Percentiles rank a stretch among this genome's conserved stretches.
These are phyloP conservation scores for Myotis pilosus DNA, from an alignment of 2,797 vertebrate genomes.

Conservation along the genomic window DNA sequence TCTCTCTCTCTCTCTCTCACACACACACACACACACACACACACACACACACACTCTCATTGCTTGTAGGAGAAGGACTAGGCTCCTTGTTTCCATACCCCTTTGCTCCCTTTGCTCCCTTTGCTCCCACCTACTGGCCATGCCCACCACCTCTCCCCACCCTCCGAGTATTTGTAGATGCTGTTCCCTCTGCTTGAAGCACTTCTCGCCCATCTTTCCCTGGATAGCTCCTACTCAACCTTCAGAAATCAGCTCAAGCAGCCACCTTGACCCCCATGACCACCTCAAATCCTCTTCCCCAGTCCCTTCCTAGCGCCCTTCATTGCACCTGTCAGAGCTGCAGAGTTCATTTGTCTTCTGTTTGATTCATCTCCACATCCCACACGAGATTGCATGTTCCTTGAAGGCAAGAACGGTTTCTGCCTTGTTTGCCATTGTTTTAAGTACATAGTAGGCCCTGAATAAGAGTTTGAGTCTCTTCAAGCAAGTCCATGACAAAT, in stretches of 20 bases:
- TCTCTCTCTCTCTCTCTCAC: no score
- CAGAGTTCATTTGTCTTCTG: background rate
- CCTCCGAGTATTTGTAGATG: background rate
- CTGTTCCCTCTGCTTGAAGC: background rate
- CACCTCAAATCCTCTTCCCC: background rate
- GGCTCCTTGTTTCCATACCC: background rate
- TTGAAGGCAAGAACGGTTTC: conserved; percentile 34
- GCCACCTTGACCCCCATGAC: background rate
- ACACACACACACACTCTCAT: background rate
- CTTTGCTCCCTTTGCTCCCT: background rate
- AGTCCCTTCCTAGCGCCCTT: background rate
- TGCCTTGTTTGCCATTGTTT: background rate
- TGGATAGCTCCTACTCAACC: background rate
- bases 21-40: rapidly evolving
- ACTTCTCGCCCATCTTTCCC: background rate
- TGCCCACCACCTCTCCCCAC: background rate
- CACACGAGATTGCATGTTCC: background rate
- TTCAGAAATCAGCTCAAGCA: background rate
- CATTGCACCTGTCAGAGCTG: background rate
- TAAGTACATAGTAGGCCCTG: background rate
- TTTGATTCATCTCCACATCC: background rate
- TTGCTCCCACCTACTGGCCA: background rate
- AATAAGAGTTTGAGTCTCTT: background rate
- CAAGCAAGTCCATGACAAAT: conserved; percentile 26
- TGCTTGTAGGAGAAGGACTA: background rate